A percentile compares a stretch with the other conserved stretches of the same genome.
Evolutionary conservation across 2,113 vertebrate species (phyloP).

Genomic region (Apus apus): DNA sequence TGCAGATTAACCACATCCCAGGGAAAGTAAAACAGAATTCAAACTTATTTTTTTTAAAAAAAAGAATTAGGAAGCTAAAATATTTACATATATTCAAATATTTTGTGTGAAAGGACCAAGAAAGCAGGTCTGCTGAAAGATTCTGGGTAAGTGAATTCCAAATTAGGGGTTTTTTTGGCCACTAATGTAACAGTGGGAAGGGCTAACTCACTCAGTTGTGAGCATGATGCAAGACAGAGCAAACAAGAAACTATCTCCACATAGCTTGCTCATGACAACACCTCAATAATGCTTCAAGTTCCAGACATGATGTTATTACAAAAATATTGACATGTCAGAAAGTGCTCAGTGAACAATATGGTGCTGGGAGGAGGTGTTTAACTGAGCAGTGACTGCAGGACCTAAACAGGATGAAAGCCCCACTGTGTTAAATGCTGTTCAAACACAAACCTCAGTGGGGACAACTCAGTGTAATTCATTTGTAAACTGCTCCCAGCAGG

Average conservation of each 20-base stretch:
- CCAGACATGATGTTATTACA: constrained; percentile 50
- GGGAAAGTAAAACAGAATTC: background rate
- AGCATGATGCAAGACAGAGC: background rate
- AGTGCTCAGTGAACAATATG: background rate
- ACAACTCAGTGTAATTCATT: background rate
- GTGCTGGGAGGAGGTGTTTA: background rate
- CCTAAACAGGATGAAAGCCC: constrained; percentile 5
- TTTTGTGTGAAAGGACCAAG: background rate
- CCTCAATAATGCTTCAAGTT: background rate
- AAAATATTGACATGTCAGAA: constrained; percentile 48
- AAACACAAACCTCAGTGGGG: background rate
- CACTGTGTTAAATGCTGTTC: background rate
- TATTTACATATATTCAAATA: background rate
- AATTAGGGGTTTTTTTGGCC: background rate
- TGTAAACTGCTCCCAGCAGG: background rate
- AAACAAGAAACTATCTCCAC: background rate
- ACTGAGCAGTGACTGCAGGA: background rate
- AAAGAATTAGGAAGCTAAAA: background rate
- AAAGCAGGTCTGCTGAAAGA: background rate
- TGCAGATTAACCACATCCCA: background rate
- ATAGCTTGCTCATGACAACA: constrained; percentile 2
- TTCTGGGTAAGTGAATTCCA: background rate
- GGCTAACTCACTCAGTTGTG: background rate
- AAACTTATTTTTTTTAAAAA: background rate
- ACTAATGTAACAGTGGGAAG: background rate